Evolutionary conservation across 2,113 vertebrate genomes (phyloP).

Genomic region (Podarcis raffonei): DNA sequence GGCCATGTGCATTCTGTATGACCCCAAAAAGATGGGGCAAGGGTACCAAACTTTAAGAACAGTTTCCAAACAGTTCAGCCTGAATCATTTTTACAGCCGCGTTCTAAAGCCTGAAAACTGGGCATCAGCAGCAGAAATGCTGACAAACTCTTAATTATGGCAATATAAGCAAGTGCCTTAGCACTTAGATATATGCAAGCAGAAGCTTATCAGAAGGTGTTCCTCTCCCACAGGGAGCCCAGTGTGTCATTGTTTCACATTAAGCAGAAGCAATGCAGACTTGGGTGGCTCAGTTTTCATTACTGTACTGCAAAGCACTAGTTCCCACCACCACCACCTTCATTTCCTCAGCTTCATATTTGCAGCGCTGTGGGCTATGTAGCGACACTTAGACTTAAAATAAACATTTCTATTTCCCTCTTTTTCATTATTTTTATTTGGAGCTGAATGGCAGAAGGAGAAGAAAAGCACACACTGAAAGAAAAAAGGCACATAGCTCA

Average conservation of each 20-base stretch:
- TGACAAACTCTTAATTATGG: slow-evolving; percentile 53
- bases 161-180: slow-evolving; percentile 50
- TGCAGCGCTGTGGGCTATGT: slow-evolving; percentile 34
- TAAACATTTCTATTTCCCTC: slow-evolving; percentile 40
- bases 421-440: slow-evolving; percentile 53
- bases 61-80: slow-evolving; percentile 17
- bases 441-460: slow-evolving; percentile 35
- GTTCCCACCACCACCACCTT: slow-evolving; percentile 10
- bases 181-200: slow-evolving; percentile 41
- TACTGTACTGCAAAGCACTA: slow-evolving; percentile 49
- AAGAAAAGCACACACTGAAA: slow-evolving; percentile 54
- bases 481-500: slow-evolving; percentile 55
- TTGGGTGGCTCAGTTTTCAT: slow-evolving; percentile 50
- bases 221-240: slow-evolving; percentile 25
- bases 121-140: slow-evolving; percentile 41
- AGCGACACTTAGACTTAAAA: slow-evolving; percentile 56
- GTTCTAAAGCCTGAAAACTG: slow-evolving; percentile 43
- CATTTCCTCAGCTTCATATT: slow-evolving; percentile 54
- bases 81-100: slow-evolving; percentile 42
- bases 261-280: slow-evolving; percentile 42
- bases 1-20: neutral
- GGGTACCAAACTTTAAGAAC: neutral
- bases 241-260: slow-evolving; percentile 35
- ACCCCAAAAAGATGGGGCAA: neutral
- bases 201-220: slow-evolving; percentile 42